Evolutionary conservation across 2,888 invertebrate genomes (phyloP).

Genomic region (Pollenia labialis): DNA sequence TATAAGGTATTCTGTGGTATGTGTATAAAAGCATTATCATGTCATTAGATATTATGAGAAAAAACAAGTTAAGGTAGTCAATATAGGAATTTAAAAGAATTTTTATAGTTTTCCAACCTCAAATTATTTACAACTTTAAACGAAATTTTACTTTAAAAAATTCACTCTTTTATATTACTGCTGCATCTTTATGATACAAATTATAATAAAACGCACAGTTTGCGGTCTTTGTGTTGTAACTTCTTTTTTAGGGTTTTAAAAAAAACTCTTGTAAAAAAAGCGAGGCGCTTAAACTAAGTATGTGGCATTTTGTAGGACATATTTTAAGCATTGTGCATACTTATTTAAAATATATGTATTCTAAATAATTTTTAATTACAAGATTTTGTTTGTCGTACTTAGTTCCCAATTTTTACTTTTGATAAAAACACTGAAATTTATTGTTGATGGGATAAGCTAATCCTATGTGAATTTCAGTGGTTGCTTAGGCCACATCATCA

Average conservation of each 20-base stretch:
- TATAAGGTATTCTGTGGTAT: constrained; percentile 9
- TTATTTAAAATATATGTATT: too few relatives aligned
- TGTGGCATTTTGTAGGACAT: background rate
- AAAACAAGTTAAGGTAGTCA: constrained; percentile 65
- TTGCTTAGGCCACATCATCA: too few relatives aligned
- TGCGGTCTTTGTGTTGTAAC: constrained; percentile 49
- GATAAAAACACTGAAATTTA: too few relatives aligned
- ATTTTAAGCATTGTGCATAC: background rate
- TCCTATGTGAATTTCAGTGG: too few relatives aligned
- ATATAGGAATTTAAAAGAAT: constrained; percentile 60
- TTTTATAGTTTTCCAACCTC: constrained; percentile 54
- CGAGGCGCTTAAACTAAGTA: constrained; percentile 23
- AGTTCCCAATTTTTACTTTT: too few relatives aligned
- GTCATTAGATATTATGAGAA: constrained; percentile 57
- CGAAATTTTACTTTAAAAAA: constrained; percentile 64
- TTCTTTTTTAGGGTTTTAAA: constrained; percentile 3
- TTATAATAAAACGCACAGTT: constrained; percentile 81
- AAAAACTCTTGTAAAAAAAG: background rate
- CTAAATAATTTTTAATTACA: too few relatives aligned
- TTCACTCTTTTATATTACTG: constrained; percentile 53
- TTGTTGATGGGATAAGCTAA: too few relatives aligned
- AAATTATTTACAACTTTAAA: constrained; percentile 64
- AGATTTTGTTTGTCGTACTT: too few relatives aligned
- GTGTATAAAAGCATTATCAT: constrained; percentile 70
- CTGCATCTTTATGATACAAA: constrained; percentile 79